Evolutionary conservation across 2,888 invertebrate genomes (phyloP).

Genomic region (Ctena decussata): DNA sequence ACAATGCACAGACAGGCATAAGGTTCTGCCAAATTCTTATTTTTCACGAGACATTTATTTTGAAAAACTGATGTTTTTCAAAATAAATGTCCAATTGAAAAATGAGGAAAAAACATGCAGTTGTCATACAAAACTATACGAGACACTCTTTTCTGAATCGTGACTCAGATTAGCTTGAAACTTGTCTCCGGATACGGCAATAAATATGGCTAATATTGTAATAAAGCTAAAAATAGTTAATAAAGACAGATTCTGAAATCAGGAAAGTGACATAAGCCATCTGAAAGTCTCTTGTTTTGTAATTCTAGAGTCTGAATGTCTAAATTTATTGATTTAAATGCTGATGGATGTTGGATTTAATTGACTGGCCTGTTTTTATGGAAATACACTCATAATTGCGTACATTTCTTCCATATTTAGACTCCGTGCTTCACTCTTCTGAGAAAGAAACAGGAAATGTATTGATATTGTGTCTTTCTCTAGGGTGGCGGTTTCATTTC

Average conservation of each 20-base stretch:
- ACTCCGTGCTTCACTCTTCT: neutral
- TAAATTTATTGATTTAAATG: neutral
- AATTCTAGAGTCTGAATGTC: neutral
- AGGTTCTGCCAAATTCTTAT: too few relatives aligned
- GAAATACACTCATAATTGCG: neutral
- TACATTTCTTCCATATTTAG: neutral
- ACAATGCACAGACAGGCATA: too few relatives aligned
- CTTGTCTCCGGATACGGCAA: neutral
- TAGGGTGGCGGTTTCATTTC: neutral
- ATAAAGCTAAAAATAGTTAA: too few relatives aligned
- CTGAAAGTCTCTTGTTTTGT: neutral
- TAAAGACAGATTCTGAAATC: slow-evolving; percentile 4
- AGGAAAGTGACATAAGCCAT: neutral
- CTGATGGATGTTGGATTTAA: neutral
- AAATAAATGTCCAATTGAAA: too few relatives aligned
- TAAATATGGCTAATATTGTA: neutral
- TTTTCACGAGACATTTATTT: too few relatives aligned
- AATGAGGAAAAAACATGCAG: too few relatives aligned
- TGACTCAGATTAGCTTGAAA: too few relatives aligned
- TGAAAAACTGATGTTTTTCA: too few relatives aligned
- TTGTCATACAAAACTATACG: too few relatives aligned
- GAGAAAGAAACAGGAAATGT: slow-evolving; percentile 10
- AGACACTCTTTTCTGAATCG: too few relatives aligned
- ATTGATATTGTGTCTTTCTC: neutral
- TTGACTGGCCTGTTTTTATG: slow-evolving; percentile 4